Evolutionary conservation across 1,140 invertebrate species (phyloP), one percentile per base, ranked within the genome.

Genomic region (Neodiprion virginianus): DNA sequence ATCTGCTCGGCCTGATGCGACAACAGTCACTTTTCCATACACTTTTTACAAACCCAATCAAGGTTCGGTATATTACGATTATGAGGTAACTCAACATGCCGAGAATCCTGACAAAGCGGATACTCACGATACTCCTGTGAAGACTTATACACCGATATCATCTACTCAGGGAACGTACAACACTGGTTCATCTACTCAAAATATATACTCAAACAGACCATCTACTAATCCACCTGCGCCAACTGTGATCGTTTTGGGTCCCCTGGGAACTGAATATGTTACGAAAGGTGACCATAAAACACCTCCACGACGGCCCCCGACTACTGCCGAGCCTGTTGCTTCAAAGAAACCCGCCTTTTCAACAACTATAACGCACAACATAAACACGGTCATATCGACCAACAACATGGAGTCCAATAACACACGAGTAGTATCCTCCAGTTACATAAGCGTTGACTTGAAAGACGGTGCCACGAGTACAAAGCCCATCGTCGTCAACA

Each of bases 201-300:
- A 61, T 61, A 61, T 61, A 17, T 84, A 86, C 14, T 79, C 83
- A 1, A 85, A 77, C 7, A 83, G 81, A 75, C 86, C 87, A n/a
- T 87, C 85, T 8, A 86, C 84, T 0, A 86, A 87, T 70, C 84
- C 86, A 74, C 92, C 92, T 11, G 92, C 93, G 9, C 94, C 93
- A 8, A 94, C 93, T 0, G 91, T 95, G 0, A 95, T 95, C 40
- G 93, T 94, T 14, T 80, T 95, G 4, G 91, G 91, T 11, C 91
- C 91, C 0, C 76, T 90, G 0, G 86, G 83, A 17, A 84, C 86
- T 14, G 84, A 87, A 23, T 83, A 88, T 87, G 81, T 90, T 81
- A 88, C 84, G 85, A 83, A 87, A 83, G 81, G 82, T 1, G 83
- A 80, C 1, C 77, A 83, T 65, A 86, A 89, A 83, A 86, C 88